A percentile compares a stretch with the other conserved stretches of the same genome.
These are phyloP conservation scores for Drosophila eugracilis DNA, from an alignment of 1,140 invertebrate species.

Conservation along the genomic window DNA sequence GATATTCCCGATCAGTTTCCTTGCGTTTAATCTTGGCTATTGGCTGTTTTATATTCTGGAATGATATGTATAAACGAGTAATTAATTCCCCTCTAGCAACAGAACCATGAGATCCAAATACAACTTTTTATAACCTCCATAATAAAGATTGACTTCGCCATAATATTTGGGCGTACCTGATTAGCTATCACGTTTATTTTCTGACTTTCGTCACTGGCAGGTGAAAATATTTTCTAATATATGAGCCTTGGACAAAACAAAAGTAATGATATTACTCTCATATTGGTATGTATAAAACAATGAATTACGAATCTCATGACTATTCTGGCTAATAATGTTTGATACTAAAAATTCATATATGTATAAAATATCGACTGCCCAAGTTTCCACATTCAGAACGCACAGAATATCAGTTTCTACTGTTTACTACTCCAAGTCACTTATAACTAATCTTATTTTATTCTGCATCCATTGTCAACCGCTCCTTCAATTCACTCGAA, in stretches of 20 bases:
- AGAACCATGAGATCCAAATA: constrained; percentile 4
- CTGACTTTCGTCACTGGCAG: background rate
- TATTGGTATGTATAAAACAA: too few relatives aligned
- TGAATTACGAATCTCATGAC: too few relatives aligned
- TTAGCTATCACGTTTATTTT: too few relatives aligned
- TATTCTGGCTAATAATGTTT: too few relatives aligned
- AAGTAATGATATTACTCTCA: too few relatives aligned
- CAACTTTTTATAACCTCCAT: constrained; percentile 14
- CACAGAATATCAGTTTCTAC: background rate
- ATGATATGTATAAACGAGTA: constrained; percentile 69
- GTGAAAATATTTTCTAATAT: background rate
- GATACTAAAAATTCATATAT: too few relatives aligned
- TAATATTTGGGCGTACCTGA: constrained; percentile 17
- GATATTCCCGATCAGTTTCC: constrained; percentile 96
- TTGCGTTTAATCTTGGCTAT: constrained; percentile 96
- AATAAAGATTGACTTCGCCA: constrained; percentile 13
- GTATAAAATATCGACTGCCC: too few relatives aligned
- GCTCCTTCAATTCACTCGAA: background rate
- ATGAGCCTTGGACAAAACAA: too few relatives aligned
- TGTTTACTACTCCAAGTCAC: constrained; percentile 1
- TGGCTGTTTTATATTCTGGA: constrained; percentile 97
- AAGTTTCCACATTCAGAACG: background rate
- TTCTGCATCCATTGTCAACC: constrained; percentile 4
- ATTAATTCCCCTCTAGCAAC: constrained; percentile 2
- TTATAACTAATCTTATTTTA: background rate